Conservation (phyloP, 37 sponge, comb jelly and placozoan species). For the Aphrocallistes beatrix region DNA sequence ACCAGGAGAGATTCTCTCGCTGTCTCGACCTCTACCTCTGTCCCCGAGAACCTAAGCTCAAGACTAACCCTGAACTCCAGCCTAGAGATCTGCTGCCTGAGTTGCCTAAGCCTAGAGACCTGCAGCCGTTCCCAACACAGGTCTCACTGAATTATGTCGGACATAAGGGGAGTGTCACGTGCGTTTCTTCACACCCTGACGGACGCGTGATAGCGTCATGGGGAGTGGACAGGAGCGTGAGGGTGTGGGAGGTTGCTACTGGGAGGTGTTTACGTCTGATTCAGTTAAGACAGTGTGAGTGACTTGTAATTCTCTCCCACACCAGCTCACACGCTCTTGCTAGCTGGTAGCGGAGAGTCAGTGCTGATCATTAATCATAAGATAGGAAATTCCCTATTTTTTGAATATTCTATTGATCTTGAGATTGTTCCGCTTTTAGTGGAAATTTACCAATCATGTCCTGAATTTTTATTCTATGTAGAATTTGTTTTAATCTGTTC, state of each 20-base stretch:
- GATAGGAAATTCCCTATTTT: background rate
- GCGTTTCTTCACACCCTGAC: constrained; percentile 44
- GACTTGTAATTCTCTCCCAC: constrained; percentile 56
- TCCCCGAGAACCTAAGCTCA: constrained; percentile 76
- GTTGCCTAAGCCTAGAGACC: constrained; percentile 82
- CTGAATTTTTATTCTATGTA: too few species aligned
- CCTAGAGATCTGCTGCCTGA: constrained; percentile 87
- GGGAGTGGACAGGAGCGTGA: constrained; percentile 57
- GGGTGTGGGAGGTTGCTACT: constrained; percentile 83
- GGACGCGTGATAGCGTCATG: constrained; percentile 86
- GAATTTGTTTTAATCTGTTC: too few species aligned
- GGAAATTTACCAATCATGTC: too few species aligned
- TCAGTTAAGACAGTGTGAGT: constrained; percentile 28
- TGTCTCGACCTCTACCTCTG: constrained; percentile 97
- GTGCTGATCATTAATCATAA: background rate
- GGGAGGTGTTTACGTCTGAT: constrained; percentile 62
- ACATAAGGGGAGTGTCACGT: constrained; percentile 60
- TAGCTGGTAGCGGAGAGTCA: constrained; percentile 34
- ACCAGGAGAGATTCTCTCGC: constrained; percentile 84
- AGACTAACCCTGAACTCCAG: constrained; percentile 30
- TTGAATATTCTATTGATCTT: too few species aligned
- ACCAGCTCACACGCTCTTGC: constrained; percentile 30
- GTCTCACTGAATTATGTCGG: constrained; percentile 43
- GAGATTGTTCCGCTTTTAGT: too few species aligned
- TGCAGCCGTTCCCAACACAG: constrained; percentile 86